Evolutionary conservation across 2,888 invertebrate species (phyloP), one percentile per base, ranked within the genome.

Genomic region (Prosopocoilus inquinatus): DNA sequence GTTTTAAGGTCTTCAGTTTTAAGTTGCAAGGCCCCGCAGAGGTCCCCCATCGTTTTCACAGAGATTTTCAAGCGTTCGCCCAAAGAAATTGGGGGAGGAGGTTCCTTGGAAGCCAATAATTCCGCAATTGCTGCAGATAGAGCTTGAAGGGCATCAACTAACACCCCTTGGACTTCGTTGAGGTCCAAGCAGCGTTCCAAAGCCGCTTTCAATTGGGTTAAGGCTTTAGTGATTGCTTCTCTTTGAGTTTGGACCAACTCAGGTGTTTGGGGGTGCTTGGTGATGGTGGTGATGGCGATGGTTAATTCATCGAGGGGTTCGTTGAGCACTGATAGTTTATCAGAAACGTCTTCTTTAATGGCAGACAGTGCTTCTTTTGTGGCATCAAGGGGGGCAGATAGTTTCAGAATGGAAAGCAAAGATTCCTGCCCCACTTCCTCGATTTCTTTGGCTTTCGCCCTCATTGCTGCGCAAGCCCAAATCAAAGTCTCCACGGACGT

Each of bases 1-100:
- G 50, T 12, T 8, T 46, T 50, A 1, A 36, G 16, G 44, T 55
- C 55, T 16, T 55, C 38, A 4, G 35, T 28, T 12, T 50, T 50
- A 32, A 36, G 3, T 11, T 50, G 47, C 5, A 53, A 11, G 8
- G 7, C 32, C 13, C 48, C 32, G 28, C 47, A 43, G 9, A n/a
- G 43, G 8, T 9, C n/a, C 33, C 48, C 48, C 15, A 53, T 39
- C 12, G 12, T 11, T 52, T 9, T 44, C n/a, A 52, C 34, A 46
- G 38, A 28, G 4, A 28, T 28, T 3, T 28, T 28, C 20, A 28
- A 28, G 20, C 20, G 20, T 28, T 28, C 20, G 20, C 20, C 20
- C 5, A 28, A 28, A 5, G 20, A 28, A 7, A 28, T n/a, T n/a
- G n/a, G 20, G 4, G 20, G 20, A 28, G 20, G 20, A 3, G 20